Base-by-base conservation (phyloP, 2,888 invertebrate genomes). In the Cabera pusaria region DNA sequence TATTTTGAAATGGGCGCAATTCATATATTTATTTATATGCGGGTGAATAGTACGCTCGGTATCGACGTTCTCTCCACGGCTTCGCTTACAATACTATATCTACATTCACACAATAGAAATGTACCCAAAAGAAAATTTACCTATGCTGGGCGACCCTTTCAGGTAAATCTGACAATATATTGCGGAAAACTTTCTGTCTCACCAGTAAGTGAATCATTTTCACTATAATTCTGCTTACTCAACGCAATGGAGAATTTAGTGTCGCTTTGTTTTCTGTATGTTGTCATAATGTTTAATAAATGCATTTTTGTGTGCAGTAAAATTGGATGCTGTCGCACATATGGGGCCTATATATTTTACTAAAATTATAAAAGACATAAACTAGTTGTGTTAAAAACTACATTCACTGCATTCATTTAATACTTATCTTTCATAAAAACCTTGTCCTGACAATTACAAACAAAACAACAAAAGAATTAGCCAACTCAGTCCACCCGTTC, bases 1-100 rank as follows among this genome's bases (percentile, higher is more conserved):
- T 64, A 68, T 68, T 66, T 66, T 52, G 59, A 61, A 56, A 49
- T 51, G 51, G 39, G 48, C 29, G 48, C 59, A 57, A 59, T 59
- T 59, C 65, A 58, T 61, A 64, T 63, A 56, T 65, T 59, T 66
- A 58, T 61, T 64, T 63, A 56, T 65, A 64, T 56, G 56, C 49
- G 51, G 51, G 54, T 28, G 50, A 50, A 42, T 47, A 57, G 56
- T 35, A 42, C 57, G 53, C 39, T 52, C 55, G 48, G 56, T 59
- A 62, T 60, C 54, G 60, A 62, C 59, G 46, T 48, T 45, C 53
- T 52, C 44, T 54, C 39, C 35, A 49, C 25, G 46, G 44, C 42
- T 42, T 36, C 41, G 42, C 47, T 45, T 25, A 33, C 24, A 28
- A 42, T 44, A 33, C 24, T 46, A 38, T 43, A 37, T 25, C 14